Evolutionary conservation across 2,888 invertebrate species (phyloP).

Genomic region (Charanyca ferruginea): DNA sequence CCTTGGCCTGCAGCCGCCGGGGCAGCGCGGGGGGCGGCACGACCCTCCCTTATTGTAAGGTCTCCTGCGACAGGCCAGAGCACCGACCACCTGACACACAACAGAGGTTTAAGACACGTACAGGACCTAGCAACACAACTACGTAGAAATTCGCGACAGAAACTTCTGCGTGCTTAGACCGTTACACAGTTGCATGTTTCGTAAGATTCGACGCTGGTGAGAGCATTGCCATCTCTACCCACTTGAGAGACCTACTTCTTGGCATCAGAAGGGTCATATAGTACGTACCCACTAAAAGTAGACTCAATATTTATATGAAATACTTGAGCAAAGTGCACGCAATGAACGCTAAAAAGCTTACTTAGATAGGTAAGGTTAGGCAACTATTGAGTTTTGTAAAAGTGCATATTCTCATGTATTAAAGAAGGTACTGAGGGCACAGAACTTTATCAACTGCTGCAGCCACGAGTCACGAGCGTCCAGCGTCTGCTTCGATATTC

Average conservation of each 20-base stretch:
- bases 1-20: constrained; percentile 87
- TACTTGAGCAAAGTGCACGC: too few species aligned
- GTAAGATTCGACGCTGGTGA: too few species aligned
- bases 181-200: too few species aligned
- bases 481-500: background rate
- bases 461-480: background rate
- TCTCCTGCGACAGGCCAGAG: constrained; percentile 82
- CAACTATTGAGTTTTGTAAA: background rate
- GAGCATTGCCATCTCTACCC: too few species aligned
- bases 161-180: too few species aligned
- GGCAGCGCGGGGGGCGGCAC: constrained; percentile 86
- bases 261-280: too few species aligned
- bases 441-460: background rate
- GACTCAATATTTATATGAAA: too few species aligned
- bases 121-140: too few species aligned
- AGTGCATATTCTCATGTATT: background rate
- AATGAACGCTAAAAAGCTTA: background rate
- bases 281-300: too few species aligned
- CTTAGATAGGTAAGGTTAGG: background rate
- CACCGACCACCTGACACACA: constrained; percentile 74
- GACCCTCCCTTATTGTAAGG: constrained; percentile 72
- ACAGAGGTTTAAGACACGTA: background rate
- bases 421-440: too few species aligned
- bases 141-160: too few species aligned
- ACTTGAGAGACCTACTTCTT: too few species aligned